Evolutionary conservation across 2,888 invertebrate genomes (phyloP).

Genomic region (Microctonus brassicae): DNA sequence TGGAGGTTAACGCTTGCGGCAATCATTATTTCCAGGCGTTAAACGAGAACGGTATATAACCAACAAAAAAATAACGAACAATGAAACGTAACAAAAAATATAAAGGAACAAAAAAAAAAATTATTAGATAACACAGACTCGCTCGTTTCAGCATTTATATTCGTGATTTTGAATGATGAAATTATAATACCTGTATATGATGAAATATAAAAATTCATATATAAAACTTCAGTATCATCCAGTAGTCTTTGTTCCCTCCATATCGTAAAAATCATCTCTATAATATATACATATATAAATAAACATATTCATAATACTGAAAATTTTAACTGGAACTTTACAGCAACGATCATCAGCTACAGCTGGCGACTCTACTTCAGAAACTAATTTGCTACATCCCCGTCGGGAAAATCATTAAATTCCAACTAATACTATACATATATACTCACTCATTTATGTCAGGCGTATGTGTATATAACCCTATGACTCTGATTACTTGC

Average conservation of each 20-base stretch:
- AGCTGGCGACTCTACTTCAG: conserved; percentile 35
- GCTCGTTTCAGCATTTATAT: not conserved
- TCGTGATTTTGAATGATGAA: not conserved
- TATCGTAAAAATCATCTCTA: not conserved
- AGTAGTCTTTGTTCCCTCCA: not conserved
- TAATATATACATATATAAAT: not conserved
- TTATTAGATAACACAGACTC: not conserved
- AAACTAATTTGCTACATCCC: conserved; percentile 33
- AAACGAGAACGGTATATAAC: conserved; percentile 12
- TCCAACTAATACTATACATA: conserved; percentile 19
- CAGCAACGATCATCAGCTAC: conserved; percentile 22
- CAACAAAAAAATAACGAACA: conserved; percentile 2
- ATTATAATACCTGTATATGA: not conserved
- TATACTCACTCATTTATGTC: not conserved
- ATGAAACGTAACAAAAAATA: not conserved
- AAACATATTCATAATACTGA: not conserved
- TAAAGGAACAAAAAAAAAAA: not conserved
- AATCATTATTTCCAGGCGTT: conserved; percentile 31
- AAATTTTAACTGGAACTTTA: conserved; percentile 20
- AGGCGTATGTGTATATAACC: conserved; percentile 6
- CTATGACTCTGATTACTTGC: not conserved
- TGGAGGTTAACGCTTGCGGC: not conserved
- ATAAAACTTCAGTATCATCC: no score
- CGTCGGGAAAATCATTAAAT: conserved; percentile 32
- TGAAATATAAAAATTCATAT: conserved; percentile 8